A percentile compares a stretch with the other conserved stretches of the same genome.
Conservation (phyloP, 1,140 invertebrate species). For the Drosophila insularis region DNA sequence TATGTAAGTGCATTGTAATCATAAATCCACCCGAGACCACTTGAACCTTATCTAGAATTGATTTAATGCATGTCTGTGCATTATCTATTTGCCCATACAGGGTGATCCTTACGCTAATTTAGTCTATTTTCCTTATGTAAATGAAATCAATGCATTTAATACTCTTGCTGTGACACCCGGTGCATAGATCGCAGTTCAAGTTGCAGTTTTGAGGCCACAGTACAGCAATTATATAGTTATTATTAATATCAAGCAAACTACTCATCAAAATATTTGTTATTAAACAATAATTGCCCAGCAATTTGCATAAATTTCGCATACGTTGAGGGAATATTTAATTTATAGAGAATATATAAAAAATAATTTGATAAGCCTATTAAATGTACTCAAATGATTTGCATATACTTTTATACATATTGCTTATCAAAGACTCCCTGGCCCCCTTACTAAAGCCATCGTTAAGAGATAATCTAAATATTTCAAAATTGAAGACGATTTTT, state of each 20-base stretch:
- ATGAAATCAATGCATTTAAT: not conserved
- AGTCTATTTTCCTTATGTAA: not conserved
- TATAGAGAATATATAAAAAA: not conserved
- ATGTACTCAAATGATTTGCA: not conserved
- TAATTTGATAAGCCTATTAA: not conserved
- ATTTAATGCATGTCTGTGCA: not conserved
- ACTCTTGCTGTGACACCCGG: not conserved
- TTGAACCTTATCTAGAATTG: not conserved
- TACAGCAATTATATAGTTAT: conserved; percentile 25
- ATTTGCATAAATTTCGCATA: conserved; percentile 21
- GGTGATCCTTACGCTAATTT: too few species aligned
- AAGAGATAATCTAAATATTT: not conserved
- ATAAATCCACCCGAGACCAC: not conserved
- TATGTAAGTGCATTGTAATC: not conserved
- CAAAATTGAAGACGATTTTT: not conserved
- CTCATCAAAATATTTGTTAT: conserved; percentile 26
- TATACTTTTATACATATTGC: not conserved
- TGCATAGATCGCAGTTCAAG: not conserved
- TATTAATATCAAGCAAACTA: not conserved
- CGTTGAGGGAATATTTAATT: not conserved
- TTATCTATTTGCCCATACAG: not conserved
- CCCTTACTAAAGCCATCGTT: not conserved
- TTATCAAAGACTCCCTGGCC: not conserved
- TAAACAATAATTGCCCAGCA: conserved; percentile 12
- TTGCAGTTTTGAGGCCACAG: not conserved